Conservation (phyloP, 2,113 vertebrate genomes). For the Petrocephalus microphthalmus region DNA sequence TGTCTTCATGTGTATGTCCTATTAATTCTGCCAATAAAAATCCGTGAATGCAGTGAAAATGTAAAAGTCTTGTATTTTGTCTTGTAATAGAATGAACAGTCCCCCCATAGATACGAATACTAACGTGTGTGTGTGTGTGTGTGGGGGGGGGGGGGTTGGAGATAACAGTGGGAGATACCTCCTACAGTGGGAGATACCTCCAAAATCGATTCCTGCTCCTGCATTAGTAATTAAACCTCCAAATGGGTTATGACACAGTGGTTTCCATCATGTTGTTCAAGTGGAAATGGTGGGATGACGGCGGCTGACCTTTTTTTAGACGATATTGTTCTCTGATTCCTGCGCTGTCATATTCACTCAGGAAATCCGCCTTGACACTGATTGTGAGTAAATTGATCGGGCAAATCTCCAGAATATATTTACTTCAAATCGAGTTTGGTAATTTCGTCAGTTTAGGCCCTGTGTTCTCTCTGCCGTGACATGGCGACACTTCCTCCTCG, state of each 20-base stretch:
- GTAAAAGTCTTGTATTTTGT: not conserved
- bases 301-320: conserved; percentile 27
- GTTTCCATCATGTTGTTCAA: not conserved
- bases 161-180: too few species aligned
- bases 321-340: conserved; percentile 31
- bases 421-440: conserved; percentile 40
- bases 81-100: not conserved
- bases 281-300: conserved; percentile 16
- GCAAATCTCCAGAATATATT: conserved; percentile 33
- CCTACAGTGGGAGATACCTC: not conserved
- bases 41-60: not conserved
- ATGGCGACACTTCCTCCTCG: not conserved
- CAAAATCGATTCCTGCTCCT: not conserved
- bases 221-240: conserved; percentile 2
- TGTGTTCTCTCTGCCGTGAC: not conserved
- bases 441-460: conserved; percentile 37
- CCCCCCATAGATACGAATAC: not conserved
- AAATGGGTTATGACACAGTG: not conserved
- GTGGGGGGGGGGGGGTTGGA: not conserved
- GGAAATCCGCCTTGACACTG: conserved; percentile 20
- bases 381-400: conserved; percentile 29
- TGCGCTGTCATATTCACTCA: conserved; percentile 19
- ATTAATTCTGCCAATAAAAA: not conserved
- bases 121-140: not conserved
- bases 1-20: not conserved